Evolutionary conservation across 2,888 invertebrate genomes (phyloP).

Genomic region (Diadromus collaris): DNA sequence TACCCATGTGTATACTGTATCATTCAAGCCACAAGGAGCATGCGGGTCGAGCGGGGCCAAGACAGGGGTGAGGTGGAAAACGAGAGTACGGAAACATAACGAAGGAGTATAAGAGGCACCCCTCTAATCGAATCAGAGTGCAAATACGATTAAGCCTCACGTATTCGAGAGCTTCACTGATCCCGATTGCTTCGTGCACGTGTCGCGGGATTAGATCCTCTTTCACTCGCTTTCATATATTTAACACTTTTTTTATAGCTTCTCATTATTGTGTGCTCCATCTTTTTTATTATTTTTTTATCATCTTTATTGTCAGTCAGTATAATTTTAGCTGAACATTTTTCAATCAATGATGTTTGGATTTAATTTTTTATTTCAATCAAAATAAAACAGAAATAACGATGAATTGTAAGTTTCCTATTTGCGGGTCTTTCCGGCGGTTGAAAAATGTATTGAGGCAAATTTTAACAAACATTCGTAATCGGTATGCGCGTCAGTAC

Average conservation of each 20-base stretch:
- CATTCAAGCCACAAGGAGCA: conserved; percentile 35
- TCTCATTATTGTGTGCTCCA: neutral
- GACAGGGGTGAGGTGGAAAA: conserved; percentile 17
- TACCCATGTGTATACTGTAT: conserved; percentile 12
- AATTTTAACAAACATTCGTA: neutral
- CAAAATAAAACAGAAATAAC: neutral
- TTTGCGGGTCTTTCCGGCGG: too few relatives aligned
- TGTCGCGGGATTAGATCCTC: neutral
- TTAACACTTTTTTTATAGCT: conserved; percentile 1
- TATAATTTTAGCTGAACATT: neutral
- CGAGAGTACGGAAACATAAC: conserved; percentile 19
- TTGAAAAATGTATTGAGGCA: neutral
- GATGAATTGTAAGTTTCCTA: too few relatives aligned
- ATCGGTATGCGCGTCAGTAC: neutral
- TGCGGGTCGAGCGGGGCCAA: too few relatives aligned
- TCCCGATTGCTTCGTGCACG: conserved; percentile 35
- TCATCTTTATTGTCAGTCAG: neutral
- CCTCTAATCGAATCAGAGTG: conserved; percentile 52
- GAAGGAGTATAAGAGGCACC: conserved; percentile 10
- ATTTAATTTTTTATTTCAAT: neutral
- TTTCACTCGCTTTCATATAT: conserved; percentile 6
- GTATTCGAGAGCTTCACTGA: conserved; percentile 49
- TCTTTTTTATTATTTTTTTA: neutral
- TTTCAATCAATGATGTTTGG: neutral
- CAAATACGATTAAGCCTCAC: conserved; percentile 54